phyloP scores from a whole-genome alignment of 2,113 vertebrate genomes.

The Callorhinus ursinus region DNA sequence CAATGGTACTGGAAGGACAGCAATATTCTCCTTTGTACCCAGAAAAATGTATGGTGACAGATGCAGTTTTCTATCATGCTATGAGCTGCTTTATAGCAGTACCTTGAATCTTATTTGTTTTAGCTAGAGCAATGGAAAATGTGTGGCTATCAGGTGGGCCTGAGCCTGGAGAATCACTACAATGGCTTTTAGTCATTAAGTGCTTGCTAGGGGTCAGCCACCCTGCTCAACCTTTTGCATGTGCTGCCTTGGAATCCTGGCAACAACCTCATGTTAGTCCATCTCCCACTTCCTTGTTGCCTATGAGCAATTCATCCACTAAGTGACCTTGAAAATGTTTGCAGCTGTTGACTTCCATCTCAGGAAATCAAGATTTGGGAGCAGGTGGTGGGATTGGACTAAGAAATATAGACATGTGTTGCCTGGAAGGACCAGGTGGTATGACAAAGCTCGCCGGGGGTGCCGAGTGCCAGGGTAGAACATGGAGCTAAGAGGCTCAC shows the following conservation, averaged over 20 bases:
- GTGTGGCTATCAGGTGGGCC: fast-evolving
- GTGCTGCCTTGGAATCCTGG: background rate
- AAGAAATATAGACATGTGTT: background rate
- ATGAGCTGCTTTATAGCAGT: background rate
- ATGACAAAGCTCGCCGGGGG: background rate
- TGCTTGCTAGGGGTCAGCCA: background rate
- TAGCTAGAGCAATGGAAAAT: background rate
- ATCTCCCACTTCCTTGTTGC: background rate
- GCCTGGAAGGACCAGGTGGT: background rate
- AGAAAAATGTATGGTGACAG: background rate
- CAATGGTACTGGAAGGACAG: background rate
- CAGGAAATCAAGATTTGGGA: background rate
- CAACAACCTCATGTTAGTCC: background rate
- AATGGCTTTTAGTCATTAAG: background rate
- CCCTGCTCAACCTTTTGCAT: background rate
- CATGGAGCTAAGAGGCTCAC: background rate
- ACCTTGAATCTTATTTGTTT: background rate
- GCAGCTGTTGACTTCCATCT: background rate
- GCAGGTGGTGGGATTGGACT: background rate
- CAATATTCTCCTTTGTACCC: background rate
- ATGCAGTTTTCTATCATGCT: background rate
- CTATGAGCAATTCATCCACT: background rate
- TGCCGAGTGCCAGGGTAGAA: background rate
- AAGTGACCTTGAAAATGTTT: constrained; percentile 16
- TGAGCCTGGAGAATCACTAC: background rate